phyloP scores from a whole-genome alignment of 2,888 invertebrate genomes.

The Pyrocoelia pectoralis region DNA sequence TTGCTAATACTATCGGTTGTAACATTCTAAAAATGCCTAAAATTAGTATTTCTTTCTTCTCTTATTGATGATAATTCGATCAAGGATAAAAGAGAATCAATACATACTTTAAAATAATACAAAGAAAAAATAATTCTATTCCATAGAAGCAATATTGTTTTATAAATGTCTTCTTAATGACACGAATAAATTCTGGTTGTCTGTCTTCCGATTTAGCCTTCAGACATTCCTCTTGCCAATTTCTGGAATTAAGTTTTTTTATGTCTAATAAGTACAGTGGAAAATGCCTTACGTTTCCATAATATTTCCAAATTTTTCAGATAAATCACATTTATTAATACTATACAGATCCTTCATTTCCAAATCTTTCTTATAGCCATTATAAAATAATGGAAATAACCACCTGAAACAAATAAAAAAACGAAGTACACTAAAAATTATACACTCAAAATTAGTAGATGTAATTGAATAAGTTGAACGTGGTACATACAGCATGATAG shows the following conservation, averaged over 20 bases:
- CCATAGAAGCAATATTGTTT: slow-evolving; percentile 69
- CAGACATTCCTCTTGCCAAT: slow-evolving; percentile 69
- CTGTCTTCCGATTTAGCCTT: slow-evolving; percentile 61
- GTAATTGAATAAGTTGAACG: too few species aligned
- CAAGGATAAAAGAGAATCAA: too few species aligned
- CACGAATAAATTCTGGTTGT: slow-evolving; percentile 68
- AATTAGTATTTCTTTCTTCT: too few species aligned
- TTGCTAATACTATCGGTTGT: slow-evolving; percentile 68
- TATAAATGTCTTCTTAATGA: slow-evolving; percentile 69
- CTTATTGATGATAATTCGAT: too few species aligned
- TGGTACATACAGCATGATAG: too few species aligned
- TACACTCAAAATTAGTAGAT: too few species aligned
- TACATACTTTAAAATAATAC: slow-evolving; percentile 69
- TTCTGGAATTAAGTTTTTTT: slow-evolving; percentile 51
- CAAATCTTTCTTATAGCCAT: slow-evolving; percentile 70
- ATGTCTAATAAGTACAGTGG: neutral
- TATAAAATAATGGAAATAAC: slow-evolving; percentile 70
- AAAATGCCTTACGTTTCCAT: slow-evolving; percentile 63
- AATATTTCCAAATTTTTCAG: slow-evolving; percentile 70
- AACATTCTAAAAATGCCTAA: slow-evolving; percentile 63
- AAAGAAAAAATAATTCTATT: slow-evolving; percentile 64
- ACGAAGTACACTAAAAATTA: too few species aligned
- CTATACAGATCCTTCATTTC: slow-evolving; percentile 73
- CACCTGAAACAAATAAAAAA: slow-evolving; percentile 63
- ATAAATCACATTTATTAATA: slow-evolving; percentile 67